A percentile compares a stretch with the other conserved stretches of the same genome.
Conservation (phyloP, 2,888 invertebrate species). For the Elmis aenea region DNA sequence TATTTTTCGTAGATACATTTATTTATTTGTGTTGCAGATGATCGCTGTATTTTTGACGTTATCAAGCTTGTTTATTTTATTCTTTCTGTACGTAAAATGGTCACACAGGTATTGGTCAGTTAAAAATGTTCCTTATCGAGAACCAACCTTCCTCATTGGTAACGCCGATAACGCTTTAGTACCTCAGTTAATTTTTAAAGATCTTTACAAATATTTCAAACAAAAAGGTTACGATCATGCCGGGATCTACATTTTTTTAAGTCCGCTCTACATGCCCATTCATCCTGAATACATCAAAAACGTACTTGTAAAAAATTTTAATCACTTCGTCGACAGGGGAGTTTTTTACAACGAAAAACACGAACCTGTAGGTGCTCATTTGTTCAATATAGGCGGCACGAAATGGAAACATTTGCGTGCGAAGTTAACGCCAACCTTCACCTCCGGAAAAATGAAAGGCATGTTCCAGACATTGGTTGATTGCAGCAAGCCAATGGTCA, state of each 20-base stretch:
- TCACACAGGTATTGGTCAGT: no score
- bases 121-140: background rate
- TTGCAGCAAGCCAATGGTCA: constrained; percentile 32
- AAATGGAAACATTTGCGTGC: constrained; percentile 49
- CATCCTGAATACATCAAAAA: constrained; percentile 44
- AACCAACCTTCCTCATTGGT: constrained; percentile 3
- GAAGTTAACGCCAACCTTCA: constrained; percentile 49
- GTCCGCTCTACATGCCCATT: constrained; percentile 11
- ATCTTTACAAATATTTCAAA: constrained; percentile 9
- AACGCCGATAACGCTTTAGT: no score
- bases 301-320: constrained; percentile 44
- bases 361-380: constrained; percentile 39
- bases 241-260: constrained; percentile 10
- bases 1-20: no score
- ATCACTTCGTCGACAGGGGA: constrained; percentile 45
- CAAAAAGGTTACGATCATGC: constrained; percentile 9
- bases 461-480: constrained; percentile 46
- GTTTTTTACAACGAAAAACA: constrained; percentile 41
- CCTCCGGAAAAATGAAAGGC: constrained; percentile 48
- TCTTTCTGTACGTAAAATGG: no score
- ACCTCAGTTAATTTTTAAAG: no score
- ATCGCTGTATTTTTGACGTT: no score
- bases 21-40: no score
- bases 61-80: no score
- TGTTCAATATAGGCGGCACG: constrained; percentile 42